Base-by-base conservation (phyloP, 2,113 vertebrate species). In the Petroica traversi region DNA sequence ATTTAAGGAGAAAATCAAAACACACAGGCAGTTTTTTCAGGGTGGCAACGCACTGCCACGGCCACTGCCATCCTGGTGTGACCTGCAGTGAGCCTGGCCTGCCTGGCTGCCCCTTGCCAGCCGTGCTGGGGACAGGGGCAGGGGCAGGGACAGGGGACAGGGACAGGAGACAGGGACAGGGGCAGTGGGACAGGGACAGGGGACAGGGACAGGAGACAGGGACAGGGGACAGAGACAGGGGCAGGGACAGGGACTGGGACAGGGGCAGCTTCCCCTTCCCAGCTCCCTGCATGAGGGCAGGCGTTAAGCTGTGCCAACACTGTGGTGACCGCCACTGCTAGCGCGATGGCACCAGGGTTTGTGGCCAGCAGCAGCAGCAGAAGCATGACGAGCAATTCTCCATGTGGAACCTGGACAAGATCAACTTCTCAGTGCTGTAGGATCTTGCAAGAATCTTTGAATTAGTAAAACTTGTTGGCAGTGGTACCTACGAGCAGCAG, bases 381-480 rank as follows among this genome's bases (percentile, higher is more conserved):
- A n/a, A n/a, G n/a, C n/a, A 14, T 1, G 5, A 20, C 2, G 3
- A 34, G 38, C 1, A 0, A 34, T n/a, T 29, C 14, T 9, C 28
- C 4, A 5, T 1, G 1, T 19, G 8, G 25, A 43, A 29, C 33
- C 7, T 2, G 15, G 40, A 12, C 12, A 12, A 40, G 20, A 64
- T 24, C 25, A 34, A 7, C 38, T 28, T 28, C 38, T 41, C 2
- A 3, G 12, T 14, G 9, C 38, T 34, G 34, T 11, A 11, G 45
- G 34, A 12, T 49, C 12, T 11, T 54, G 24, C 19, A 34, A 14
- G 55, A 4, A 5, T 29, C 59, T 64, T 52, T 29, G 48, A 36
- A 24, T 34, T 19, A 8, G 48, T 23, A 19, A 38, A 24, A 12
- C 8, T 34, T 34, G 19, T 29, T 43, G 38, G 8, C 33, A 36